These are phyloP conservation scores for Oryzias javanicus DNA, from an alignment of 2,113 vertebrate species.

Conservation along the genomic window DNA sequence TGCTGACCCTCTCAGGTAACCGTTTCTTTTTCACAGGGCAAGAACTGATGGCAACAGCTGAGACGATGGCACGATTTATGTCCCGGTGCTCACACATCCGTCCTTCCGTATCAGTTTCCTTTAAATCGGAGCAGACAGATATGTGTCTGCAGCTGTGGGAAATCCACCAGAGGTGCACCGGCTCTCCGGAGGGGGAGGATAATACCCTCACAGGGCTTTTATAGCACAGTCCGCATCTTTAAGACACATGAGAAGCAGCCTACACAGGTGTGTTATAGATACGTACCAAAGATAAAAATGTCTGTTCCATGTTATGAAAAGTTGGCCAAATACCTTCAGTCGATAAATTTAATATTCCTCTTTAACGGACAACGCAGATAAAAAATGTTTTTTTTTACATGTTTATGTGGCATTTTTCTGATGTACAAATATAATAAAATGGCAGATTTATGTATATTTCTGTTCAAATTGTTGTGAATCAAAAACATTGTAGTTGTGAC, in stretches of 20 bases:
- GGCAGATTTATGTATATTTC: too few relatives aligned
- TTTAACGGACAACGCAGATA: too few relatives aligned
- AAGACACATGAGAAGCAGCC: constrained; percentile 27
- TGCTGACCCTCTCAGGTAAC: constrained; percentile 61
- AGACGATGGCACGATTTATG: constrained; percentile 63
- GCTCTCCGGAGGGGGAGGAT: constrained; percentile 14
- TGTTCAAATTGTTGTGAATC: too few relatives aligned
- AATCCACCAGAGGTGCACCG: constrained; percentile 35
- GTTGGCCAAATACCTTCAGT: constrained; percentile 31
- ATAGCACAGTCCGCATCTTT: constrained; percentile 7
- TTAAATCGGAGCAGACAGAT: constrained; percentile 37
- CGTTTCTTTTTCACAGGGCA: constrained; percentile 57
- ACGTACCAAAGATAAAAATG: constrained; percentile 18
- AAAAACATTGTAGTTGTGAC: too few relatives aligned
- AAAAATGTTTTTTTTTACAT: too few relatives aligned
- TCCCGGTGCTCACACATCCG: constrained; percentile 54
- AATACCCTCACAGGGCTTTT: constrained; percentile 13
- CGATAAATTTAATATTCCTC: background rate
- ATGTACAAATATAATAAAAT: too few relatives aligned
- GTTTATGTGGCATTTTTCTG: too few relatives aligned
- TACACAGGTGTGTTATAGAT: constrained; percentile 15
- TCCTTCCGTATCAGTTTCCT: constrained; percentile 51
- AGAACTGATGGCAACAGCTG: constrained; percentile 65
- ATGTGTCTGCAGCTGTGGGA: constrained; percentile 55
- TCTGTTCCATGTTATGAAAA: constrained; percentile 20